Evolutionary conservation across 2,888 invertebrate genomes (phyloP).

Genomic region (Schrankia costaestrigalis): DNA sequence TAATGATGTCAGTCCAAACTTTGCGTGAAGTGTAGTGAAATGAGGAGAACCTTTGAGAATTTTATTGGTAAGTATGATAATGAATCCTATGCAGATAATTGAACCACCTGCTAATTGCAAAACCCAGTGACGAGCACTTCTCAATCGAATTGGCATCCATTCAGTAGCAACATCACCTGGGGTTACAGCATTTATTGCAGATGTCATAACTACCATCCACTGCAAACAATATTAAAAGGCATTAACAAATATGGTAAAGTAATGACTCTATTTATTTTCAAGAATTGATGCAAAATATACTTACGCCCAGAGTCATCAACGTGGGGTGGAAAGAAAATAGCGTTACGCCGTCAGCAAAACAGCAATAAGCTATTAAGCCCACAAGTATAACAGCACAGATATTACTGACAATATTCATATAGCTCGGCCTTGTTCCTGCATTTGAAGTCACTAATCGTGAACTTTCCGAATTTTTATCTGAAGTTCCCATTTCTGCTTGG

Average conservation of each 20-base stretch:
- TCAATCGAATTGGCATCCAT: conserved; percentile 73
- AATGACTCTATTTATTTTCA: not conserved
- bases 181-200: conserved; percentile 71
- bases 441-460: conserved; percentile 56
- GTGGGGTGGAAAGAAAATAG: conserved; percentile 74
- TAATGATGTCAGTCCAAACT: conserved; percentile 67
- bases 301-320: conserved; percentile 72
- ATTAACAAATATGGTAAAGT: not conserved
- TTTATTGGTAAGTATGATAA: conserved; percentile 68
- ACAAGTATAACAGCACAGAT: conserved; percentile 55
- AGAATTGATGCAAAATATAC: no score
- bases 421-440: conserved; percentile 52
- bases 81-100: conserved; percentile 56
- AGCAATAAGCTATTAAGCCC: conserved; percentile 58
- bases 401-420: conserved; percentile 63
- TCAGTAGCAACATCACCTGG: conserved; percentile 75
- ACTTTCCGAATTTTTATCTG: conserved; percentile 58
- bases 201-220: conserved; percentile 74
- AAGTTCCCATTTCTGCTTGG: conserved; percentile 45
- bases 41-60: conserved; percentile 54
- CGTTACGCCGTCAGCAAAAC: conserved; percentile 53
- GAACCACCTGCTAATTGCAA: conserved; percentile 58
- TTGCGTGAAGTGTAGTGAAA: conserved; percentile 63
- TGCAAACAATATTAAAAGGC: conserved; percentile 45
- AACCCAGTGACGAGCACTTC: conserved; percentile 75